phyloP scores from a whole-genome alignment of 1,140 invertebrate genomes.

The Zaprionus taronus region DNA sequence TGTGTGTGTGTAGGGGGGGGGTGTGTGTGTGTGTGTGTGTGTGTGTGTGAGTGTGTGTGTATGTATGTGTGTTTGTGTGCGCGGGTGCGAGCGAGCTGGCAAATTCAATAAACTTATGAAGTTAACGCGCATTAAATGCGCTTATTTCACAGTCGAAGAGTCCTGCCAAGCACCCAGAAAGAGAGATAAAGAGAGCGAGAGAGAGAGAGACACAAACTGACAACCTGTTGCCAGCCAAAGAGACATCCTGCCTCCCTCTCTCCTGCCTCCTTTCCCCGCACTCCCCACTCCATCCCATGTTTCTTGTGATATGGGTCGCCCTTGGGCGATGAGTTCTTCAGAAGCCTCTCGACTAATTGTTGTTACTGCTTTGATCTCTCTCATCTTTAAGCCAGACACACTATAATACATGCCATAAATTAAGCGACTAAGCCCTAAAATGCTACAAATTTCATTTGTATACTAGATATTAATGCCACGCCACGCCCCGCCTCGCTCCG shows the following conservation, averaged over 20 bases:
- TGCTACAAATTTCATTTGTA: conserved; percentile 14
- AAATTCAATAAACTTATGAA: conserved; percentile 77
- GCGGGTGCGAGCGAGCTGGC: conserved; percentile 19
- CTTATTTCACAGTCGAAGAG: conserved; percentile 31
- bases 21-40: background rate
- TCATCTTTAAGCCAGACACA: background rate
- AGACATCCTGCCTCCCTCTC: background rate
- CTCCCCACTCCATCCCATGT: background rate
- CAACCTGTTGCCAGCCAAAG: conserved; percentile 58
- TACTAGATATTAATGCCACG: background rate
- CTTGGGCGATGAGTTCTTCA: conserved; percentile 5
- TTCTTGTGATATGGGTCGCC: background rate
- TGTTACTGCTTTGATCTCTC: conserved; percentile 33
- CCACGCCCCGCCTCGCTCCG: background rate
- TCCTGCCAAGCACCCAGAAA: background rate
- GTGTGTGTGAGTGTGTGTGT: conserved; percentile 3
- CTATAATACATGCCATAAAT: conserved; percentile 10
- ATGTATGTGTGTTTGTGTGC: background rate
- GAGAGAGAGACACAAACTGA: background rate
- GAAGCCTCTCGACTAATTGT: conserved; percentile 27
- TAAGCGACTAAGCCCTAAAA: background rate
- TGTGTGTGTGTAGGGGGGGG: background rate
- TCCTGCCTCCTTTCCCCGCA: too few species aligned
- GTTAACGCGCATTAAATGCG: conserved; percentile 72
- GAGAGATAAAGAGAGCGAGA: conserved; percentile 8